Conservation (phyloP, 2,113 vertebrate genomes). For the Hemichromis elongatus region DNA sequence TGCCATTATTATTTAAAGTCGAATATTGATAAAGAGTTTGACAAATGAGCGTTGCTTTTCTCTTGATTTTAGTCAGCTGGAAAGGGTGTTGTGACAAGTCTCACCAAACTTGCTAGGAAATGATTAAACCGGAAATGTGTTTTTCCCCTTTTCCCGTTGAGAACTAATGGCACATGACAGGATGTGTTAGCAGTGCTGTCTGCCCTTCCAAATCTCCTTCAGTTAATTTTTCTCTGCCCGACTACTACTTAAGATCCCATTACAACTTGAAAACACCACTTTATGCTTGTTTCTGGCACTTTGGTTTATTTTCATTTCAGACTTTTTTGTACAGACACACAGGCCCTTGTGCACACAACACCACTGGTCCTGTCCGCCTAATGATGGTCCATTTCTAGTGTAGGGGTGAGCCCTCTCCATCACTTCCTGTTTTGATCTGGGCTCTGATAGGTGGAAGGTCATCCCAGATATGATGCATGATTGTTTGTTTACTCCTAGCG, state of each 20-base stretch:
- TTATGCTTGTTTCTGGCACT: neutral
- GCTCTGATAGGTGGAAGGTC: constrained; percentile 35
- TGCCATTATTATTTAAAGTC: neutral
- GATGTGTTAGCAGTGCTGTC: constrained; percentile 19
- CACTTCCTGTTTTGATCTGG: constrained; percentile 49
- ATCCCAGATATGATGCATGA: constrained; percentile 19
- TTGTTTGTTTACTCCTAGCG: constrained; percentile 42
- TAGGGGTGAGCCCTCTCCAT: neutral
- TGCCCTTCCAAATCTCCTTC: constrained; percentile 14
- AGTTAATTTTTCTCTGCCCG: neutral
- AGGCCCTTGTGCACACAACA: neutral
- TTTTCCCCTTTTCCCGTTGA: constrained; percentile 20
- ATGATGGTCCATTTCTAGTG: constrained; percentile 11
- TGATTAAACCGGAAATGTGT: constrained; percentile 38
- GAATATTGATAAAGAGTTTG: neutral
- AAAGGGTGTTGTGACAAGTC: constrained; percentile 27
- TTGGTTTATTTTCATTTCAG: neutral
- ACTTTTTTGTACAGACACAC: neutral
- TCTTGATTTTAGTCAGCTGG: constrained; percentile 7
- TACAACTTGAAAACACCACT: neutral
- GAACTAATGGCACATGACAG: constrained; percentile 43
- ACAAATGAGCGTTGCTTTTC: neutral
- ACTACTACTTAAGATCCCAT: neutral
- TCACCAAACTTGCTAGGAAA: constrained; percentile 2
- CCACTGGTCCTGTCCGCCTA: neutral